Conservation (phyloP, 2,888 invertebrate genomes). For the Cantharis rufa region DNA sequence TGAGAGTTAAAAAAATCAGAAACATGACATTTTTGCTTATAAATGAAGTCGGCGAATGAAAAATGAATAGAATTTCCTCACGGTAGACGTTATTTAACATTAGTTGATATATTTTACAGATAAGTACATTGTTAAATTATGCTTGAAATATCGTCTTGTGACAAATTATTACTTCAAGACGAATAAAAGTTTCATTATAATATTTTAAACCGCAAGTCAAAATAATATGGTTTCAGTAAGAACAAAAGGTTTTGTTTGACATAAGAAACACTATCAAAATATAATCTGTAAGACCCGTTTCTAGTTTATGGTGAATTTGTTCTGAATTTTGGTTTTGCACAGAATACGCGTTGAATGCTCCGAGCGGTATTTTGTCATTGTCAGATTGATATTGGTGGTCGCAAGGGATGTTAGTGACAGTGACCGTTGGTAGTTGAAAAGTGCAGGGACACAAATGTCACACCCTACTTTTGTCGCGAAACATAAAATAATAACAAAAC, state of each 20-base stretch:
- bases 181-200: not conserved
- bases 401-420: constrained; percentile 44
- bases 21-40: not conserved
- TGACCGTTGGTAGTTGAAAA: constrained; percentile 43
- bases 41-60: not conserved
- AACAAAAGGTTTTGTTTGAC: constrained; percentile 4
- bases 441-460: constrained; percentile 37
- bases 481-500: constrained; percentile 19
- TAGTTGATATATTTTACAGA: not conserved
- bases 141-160: not conserved
- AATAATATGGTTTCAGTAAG: not conserved
- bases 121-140: not conserved
- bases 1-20: not conserved
- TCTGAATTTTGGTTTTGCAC: constrained; percentile 7
- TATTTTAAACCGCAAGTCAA: not conserved
- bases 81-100: not conserved
- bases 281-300: constrained; percentile 21
- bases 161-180: not conserved
- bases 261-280: constrained; percentile 15
- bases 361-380: constrained; percentile 44
- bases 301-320: constrained; percentile 16
- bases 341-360: constrained; percentile 34
- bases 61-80: not conserved
- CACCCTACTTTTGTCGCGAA: constrained; percentile 13
- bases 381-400: constrained; percentile 43